phyloP scores from a whole-genome alignment of 2,113 vertebrate species.

The Ictalurus punctatus region DNA sequence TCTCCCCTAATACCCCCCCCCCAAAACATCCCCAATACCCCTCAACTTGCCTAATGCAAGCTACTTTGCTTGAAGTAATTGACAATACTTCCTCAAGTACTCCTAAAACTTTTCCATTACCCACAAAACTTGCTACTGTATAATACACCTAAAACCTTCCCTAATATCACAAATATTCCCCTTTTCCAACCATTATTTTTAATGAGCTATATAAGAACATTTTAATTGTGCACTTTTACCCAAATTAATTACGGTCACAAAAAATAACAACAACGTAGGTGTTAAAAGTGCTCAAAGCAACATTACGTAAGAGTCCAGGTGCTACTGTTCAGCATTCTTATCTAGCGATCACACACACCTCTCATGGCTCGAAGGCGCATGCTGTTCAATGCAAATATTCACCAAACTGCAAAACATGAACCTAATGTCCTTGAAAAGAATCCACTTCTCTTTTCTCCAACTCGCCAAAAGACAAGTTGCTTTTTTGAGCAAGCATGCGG shows the following conservation, averaged over 20 bases:
- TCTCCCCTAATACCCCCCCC: not conserved
- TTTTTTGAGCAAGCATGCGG: conserved; percentile 7
- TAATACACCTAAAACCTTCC: not conserved
- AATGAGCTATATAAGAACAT: not conserved
- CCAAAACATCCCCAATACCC: not conserved
- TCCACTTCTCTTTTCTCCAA: not conserved
- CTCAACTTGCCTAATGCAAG: not conserved
- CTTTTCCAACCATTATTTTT: not conserved
- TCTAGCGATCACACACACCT: conserved; percentile 34
- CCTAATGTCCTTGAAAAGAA: conserved; percentile 51
- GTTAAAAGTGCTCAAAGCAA: conserved; percentile 37
- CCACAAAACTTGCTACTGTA: not conserved
- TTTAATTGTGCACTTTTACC: not conserved
- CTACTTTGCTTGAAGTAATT: too few species aligned
- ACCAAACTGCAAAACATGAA: conserved; percentile 50
- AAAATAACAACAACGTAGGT: conserved; percentile 61
- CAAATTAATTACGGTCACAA: conserved; percentile 30
- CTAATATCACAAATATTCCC: not conserved
- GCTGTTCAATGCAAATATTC: conserved; percentile 44
- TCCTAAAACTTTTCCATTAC: not conserved
- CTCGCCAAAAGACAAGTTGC: not conserved
- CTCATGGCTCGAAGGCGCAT: not conserved
- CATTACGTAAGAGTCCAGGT: conserved; percentile 62
- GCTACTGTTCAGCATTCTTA: conserved; percentile 55
- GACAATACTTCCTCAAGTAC: not conserved